Conservation (phyloP, 2,113 vertebrate genomes). For the Hemibagrus wyckioides region DNA sequence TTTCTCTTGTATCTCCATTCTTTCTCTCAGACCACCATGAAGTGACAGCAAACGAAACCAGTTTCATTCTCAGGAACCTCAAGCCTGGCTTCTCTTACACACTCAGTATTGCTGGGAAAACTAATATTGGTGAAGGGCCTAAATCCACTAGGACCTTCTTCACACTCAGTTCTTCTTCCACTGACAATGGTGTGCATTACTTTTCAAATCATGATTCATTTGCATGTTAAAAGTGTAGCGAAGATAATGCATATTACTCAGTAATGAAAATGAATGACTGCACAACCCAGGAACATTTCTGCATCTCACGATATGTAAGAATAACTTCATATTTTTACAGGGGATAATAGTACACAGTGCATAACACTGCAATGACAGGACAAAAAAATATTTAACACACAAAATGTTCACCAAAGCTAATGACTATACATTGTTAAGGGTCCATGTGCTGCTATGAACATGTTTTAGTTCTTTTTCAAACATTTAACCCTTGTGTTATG, state of each 20-base stretch:
- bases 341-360: not conserved
- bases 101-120: slow-evolving; percentile 37
- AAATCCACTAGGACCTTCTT: slow-evolving; percentile 38
- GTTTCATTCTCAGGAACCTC: slow-evolving; percentile 43
- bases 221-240: not conserved
- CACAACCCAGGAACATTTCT: too few species aligned
- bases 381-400: not conserved
- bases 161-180: not conserved
- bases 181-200: slow-evolving; percentile 14
- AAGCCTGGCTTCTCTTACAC: slow-evolving; percentile 25
- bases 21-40: slow-evolving; percentile 13
- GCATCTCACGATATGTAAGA: not conserved
- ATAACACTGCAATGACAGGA: not conserved
- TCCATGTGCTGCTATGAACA: not conserved
- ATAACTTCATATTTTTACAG: not conserved
- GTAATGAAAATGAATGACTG: too few species aligned
- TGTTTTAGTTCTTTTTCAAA: not conserved
- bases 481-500: not conserved
- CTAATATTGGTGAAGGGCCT: slow-evolving; percentile 40
- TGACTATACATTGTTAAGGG: not conserved
- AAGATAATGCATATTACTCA: not conserved
- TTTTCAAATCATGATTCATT: not conserved
- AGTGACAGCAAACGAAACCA: slow-evolving; percentile 34
- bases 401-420: too few species aligned
- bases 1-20: not conserved